Base-by-base conservation (phyloP, 2,888 invertebrate species). In the Tenthredo scrophulariae region DNA sequence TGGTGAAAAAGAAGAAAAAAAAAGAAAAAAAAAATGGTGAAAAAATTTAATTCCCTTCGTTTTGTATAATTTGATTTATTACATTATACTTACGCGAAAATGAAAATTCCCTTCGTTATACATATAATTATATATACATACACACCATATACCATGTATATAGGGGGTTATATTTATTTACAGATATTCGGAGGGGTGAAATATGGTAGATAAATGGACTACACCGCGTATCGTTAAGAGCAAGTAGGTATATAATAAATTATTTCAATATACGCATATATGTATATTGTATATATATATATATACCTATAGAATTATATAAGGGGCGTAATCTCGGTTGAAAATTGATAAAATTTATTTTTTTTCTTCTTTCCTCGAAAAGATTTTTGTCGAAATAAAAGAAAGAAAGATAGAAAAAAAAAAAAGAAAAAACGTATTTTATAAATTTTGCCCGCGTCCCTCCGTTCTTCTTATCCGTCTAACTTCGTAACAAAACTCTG, bases 141-240 rank as follows among this genome's bases (percentile, higher is more conserved):
- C 37, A 18, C 18, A 37, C 37, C 37, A 18, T 7, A 37, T 7
- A 6, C 3, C 1, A 0, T 33, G 1, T 26, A 26, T 29, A 67
- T 33, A 29, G 29, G 13, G 10, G 15, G 50, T 50, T 33, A 7
- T 13, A 37, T 29, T 70, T 37, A 70, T 37, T 33, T 70, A 37
- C 15, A 70, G 29, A 37, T 37, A 70, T 70, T 33, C 33, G n/a
- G n/a, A 18, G 37, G 70, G 37, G 33, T 22, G 67, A 33, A 29
- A 70, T 22, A 67, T 37, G 70, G 70, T 70, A 70, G n/a, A 70
- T 70, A 70, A 70, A 70, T 70, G 70, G 70, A 70, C 70, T 18
- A 0, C 6, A 6, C 62, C 26, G 37, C 7, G 70, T 37, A 37
- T 33, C 18, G 33, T 33, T n/a, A 37, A 70, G 70, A 70, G 70